Evolutionary conservation across 2,797 vertebrate species (phyloP).

Genomic region (Sebastes minor): DNA sequence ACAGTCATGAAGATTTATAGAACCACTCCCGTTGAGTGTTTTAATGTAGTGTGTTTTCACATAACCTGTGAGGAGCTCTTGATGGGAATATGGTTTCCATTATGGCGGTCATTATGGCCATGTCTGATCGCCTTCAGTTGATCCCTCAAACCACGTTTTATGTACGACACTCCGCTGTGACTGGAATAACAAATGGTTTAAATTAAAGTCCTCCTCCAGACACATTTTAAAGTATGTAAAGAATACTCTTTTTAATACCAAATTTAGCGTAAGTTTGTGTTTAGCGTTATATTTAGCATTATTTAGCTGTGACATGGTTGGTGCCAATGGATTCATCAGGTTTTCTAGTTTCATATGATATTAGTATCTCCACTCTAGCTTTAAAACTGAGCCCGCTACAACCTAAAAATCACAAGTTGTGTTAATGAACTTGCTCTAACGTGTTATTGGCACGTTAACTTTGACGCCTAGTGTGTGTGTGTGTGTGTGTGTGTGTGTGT

Average conservation of each 20-base stretch:
- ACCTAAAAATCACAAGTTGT: too few relatives aligned
- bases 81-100: conserved; percentile 76
- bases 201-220: not conserved
- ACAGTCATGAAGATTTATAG: conserved; percentile 68
- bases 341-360: too few relatives aligned
- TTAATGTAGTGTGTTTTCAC: conserved; percentile 63
- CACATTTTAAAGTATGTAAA: not conserved
- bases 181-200: conserved; percentile 12
- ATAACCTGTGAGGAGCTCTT: conserved; percentile 56
- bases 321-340: too few relatives aligned
- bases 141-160: not conserved
- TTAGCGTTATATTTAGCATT: too few relatives aligned
- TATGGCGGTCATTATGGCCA: conserved; percentile 64
- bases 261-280: too few relatives aligned
- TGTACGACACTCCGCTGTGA: not conserved
- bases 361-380: too few relatives aligned
- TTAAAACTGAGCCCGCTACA: too few relatives aligned
- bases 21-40: conserved; percentile 50
- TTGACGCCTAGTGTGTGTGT: not conserved
- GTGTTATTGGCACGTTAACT: too few relatives aligned
- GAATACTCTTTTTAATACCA: not conserved
- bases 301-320: too few relatives aligned
- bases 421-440: too few relatives aligned
- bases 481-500: not conserved
- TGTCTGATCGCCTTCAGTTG: conserved; percentile 28